Evolutionary conservation across 2,797 vertebrate genomes (phyloP).

Genomic region (Alcedo quadribrachys): DNA sequence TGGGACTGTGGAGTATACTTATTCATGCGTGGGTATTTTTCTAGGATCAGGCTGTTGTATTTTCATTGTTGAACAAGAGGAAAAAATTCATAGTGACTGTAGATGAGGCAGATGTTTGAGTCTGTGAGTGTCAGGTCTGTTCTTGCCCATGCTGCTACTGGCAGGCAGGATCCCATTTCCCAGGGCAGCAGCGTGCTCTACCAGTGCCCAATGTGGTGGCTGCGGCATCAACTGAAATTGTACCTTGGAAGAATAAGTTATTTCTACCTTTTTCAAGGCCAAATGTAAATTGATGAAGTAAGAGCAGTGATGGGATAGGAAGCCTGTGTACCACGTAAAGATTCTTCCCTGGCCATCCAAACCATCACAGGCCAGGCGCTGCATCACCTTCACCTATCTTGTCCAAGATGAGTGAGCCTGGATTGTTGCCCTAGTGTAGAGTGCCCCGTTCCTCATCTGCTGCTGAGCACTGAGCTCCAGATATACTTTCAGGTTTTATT

Average conservation of each 20-base stretch:
- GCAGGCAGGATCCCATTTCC: fast-evolving
- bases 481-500: neutral
- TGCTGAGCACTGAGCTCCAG: neutral
- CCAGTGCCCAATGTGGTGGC: neutral
- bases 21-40: neutral
- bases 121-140: neutral
- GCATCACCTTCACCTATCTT: fast-evolving
- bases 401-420: neutral
- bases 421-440: neutral
- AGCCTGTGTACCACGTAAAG: too few species aligned
- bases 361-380: neutral
- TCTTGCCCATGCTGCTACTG: fast-evolving
- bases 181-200: neutral
- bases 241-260: fast-evolving
- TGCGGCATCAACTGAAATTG: fast-evolving
- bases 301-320: neutral
- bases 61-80: neutral
- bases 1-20: neutral
- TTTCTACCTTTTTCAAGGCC: neutral
- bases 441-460: neutral
- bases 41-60: neutral
- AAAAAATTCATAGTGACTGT: fast-evolving
- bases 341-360: neutral
- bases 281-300: neutral
- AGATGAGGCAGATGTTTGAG: fast-evolving